Evolutionary conservation across 2,797 vertebrate genomes (phyloP).

Genomic region (Rhinatrema bivittatum): DNA sequence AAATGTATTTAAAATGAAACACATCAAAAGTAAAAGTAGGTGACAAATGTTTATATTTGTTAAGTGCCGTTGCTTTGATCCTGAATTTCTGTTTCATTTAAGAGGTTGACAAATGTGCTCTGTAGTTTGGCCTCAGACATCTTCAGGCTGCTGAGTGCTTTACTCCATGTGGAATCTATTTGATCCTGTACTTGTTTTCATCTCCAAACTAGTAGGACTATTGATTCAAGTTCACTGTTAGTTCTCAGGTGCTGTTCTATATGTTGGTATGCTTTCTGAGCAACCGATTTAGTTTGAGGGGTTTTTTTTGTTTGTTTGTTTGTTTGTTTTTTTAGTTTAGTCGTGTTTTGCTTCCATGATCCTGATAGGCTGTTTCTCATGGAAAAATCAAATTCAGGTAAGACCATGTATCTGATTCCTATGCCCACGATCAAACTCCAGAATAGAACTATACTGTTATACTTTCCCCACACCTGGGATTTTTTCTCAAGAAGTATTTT

Average conservation of each 20-base stretch:
- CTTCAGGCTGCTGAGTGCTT: slow-evolving; percentile 50
- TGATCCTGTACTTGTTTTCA: slow-evolving; percentile 50
- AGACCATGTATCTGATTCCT: too few relatives aligned
- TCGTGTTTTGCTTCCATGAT: too few relatives aligned
- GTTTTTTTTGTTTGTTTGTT: too few relatives aligned
- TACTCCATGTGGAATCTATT: slow-evolving; percentile 49
- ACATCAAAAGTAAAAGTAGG: slow-evolving; percentile 70
- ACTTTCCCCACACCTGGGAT: too few relatives aligned
- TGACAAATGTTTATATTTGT: slow-evolving; percentile 73
- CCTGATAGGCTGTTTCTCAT: too few relatives aligned
- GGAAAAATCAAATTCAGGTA: too few relatives aligned
- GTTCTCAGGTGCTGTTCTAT: slow-evolving; percentile 7
- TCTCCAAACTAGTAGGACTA: slow-evolving; percentile 25
- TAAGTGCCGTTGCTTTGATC: slow-evolving; percentile 67
- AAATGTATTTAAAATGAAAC: slow-evolving; percentile 50
- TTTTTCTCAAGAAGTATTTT: too few relatives aligned
- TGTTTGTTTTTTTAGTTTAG: too few relatives aligned
- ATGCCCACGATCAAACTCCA: too few relatives aligned
- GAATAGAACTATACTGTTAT: too few relatives aligned
- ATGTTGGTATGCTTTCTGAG: too few relatives aligned
- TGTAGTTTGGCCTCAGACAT: slow-evolving; percentile 60
- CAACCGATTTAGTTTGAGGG: too few relatives aligned
- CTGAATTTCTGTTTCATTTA: slow-evolving; percentile 54
- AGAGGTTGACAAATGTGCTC: slow-evolving; percentile 65
- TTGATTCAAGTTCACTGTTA: background rate